Evolutionary conservation across 2,888 invertebrate genomes (phyloP), one percentile per base, ranked within the genome.

Genomic region (Elegia similella): DNA sequence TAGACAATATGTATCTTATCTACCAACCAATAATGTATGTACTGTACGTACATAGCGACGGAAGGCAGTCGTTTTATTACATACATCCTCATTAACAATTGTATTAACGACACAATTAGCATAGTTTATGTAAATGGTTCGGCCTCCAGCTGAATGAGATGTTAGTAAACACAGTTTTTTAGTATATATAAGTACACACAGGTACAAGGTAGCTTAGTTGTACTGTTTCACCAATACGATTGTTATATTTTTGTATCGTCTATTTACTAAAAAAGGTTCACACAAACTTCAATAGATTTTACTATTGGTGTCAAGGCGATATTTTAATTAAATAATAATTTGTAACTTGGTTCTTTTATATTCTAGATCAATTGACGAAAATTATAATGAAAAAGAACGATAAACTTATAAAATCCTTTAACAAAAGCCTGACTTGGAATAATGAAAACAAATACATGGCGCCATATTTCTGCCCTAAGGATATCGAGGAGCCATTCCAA

Each of bases 41-140:
- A n/a, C n/a, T n/a, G n/a, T n/a, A 34, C 10, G 12, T 34, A 34
- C 34, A 34, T 34, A 5, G 38, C n/a, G 38, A n/a, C 38, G 38
- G 32, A 55, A 8, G 32, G 7, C 16, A 16, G 56, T 10, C 12
- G 67, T 73, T 79, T 76, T 76, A 81, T 77, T 78, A 82, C 80
- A 76, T 78, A 82, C 80, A 76, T 86, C 86, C 86, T 85, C 76
- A 86, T 87, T 86, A 85, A 78, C 80, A 72, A 74, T 69, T 61
- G 62, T 76, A 38, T 50, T 34, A 50, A 34, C 50, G 17, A 50
- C 7, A 16, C 34, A 82, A 86, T 87, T 86, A 86, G 69, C 73
- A 70, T 68, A 66, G 70, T 73, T 75, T 73, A 66, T 70, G 70
- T 76, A 80, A 84, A 78, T 75, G 70, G 68, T 67, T 67, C 69